A percentile compares a stretch with the other conserved stretches of the same genome.
These are phyloP conservation scores for Oryctes rhinoceros DNA, from an alignment of 1,140 invertebrate species.

Conservation along the genomic window DNA sequence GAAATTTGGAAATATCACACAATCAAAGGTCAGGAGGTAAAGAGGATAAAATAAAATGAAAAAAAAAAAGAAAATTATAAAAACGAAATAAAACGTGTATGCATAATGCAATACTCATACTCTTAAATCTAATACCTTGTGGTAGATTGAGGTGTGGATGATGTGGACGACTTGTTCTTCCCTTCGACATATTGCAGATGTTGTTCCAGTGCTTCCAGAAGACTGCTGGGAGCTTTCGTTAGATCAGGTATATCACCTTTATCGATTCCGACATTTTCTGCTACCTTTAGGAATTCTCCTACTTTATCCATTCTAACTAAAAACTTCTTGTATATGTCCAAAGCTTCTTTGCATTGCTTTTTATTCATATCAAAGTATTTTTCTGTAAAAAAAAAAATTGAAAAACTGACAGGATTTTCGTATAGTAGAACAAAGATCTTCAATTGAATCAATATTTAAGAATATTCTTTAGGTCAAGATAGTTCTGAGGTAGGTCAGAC, in stretches of 20 bases:
- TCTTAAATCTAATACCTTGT: constrained; percentile 65
- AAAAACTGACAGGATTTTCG: background rate
- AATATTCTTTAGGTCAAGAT: no score
- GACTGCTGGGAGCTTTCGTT: constrained; percentile 97
- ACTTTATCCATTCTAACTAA: constrained; percentile 98
- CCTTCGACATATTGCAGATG: constrained; percentile 94
- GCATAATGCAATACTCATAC: constrained; percentile 36
- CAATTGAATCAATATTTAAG: no score
- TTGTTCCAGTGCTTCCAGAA: constrained; percentile 96
- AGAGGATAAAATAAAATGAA: constrained; percentile 12
- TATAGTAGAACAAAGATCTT: no score
- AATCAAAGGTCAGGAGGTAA: background rate
- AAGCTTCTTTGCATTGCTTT: constrained; percentile 95
- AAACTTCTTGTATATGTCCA: constrained; percentile 99
- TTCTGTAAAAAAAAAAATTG: constrained; percentile 66
- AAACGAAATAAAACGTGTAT: constrained; percentile 42
- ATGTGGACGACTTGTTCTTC: constrained; percentile 81
- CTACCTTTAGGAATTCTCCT: constrained; percentile 97
- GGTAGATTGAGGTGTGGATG: constrained; percentile 73
- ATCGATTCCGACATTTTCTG: constrained; percentile 98
- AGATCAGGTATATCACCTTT: constrained; percentile 99
- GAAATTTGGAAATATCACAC: constrained; percentile 16
- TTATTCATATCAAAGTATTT: constrained; percentile 99
- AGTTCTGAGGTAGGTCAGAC: no score
- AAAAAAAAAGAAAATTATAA: constrained; percentile 48